These are phyloP conservation scores for Drosophila neocordata DNA, from an alignment of 1,140 invertebrate genomes.

Conservation along the genomic window DNA sequence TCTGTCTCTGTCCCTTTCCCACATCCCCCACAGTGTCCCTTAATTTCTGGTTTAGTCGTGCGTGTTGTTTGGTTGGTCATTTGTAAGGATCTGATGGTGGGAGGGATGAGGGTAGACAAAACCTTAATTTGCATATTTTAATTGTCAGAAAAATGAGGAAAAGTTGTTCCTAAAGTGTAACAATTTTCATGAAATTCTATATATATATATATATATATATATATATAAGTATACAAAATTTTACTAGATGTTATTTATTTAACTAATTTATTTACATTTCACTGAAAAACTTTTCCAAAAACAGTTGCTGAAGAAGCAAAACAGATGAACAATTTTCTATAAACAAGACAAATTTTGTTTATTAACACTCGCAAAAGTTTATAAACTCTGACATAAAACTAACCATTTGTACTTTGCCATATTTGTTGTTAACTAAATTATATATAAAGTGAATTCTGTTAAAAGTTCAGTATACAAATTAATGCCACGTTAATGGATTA, in stretches of 20 bases:
- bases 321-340: not conserved
- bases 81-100: constrained; percentile 33
- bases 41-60: constrained; percentile 42
- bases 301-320: constrained; percentile 15
- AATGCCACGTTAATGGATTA: not conserved
- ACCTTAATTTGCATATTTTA: constrained; percentile 67
- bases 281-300: constrained; percentile 38
- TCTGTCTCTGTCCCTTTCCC: constrained; percentile 18
- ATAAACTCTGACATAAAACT: constrained; percentile 5
- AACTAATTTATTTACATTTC: constrained; percentile 66
- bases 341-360: not conserved
- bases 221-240: constrained; percentile 23
- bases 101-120: not conserved
- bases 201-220: constrained; percentile 29
- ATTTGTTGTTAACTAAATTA: not conserved
- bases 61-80: constrained; percentile 50
- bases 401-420: not conserved
- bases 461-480: not conserved
- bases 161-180: not conserved
- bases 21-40: not conserved
- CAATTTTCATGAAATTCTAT: constrained; percentile 28
- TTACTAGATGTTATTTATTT: constrained; percentile 38
- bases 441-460: not conserved
- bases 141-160: constrained; percentile 45
- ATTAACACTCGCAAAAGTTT: not conserved